Conservation (phyloP, 2,113 vertebrate genomes). For the Tragelaphus strepsiceros region DNA sequence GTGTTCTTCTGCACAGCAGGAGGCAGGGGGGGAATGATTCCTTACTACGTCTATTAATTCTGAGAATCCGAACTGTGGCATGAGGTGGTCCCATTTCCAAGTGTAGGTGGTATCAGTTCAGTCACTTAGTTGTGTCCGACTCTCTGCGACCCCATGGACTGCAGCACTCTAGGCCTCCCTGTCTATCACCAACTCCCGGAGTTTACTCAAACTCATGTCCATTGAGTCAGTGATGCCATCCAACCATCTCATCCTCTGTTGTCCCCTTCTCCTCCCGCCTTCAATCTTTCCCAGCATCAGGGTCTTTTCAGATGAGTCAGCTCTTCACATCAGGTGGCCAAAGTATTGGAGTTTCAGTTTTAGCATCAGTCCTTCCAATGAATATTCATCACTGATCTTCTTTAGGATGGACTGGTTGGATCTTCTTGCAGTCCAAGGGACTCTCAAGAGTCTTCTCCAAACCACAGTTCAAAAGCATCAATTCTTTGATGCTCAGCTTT, state of each 20-base stretch:
- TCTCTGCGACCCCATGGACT: neutral
- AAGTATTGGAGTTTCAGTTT: neutral
- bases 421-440: neutral
- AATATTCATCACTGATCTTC: neutral
- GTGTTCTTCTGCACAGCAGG: neutral
- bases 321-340: neutral
- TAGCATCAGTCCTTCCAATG: neutral
- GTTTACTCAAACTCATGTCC: neutral
- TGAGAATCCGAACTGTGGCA: neutral
- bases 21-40: neutral
- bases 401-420: neutral
- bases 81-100: neutral
- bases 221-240: neutral
- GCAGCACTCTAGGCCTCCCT: neutral
- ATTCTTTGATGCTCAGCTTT: neutral
- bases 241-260: neutral
- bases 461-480: neutral
- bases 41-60: neutral
- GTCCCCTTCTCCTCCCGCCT: accelerated
- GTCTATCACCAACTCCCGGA: neutral
- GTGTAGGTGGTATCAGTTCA: neutral
- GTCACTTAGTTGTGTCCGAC: neutral
- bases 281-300: neutral
- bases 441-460: neutral
- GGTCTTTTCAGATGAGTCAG: neutral